Evolutionary conservation across 1,140 invertebrate genomes (phyloP), one percentile per base, ranked within the genome.

Genomic region (Sipha flava): DNA sequence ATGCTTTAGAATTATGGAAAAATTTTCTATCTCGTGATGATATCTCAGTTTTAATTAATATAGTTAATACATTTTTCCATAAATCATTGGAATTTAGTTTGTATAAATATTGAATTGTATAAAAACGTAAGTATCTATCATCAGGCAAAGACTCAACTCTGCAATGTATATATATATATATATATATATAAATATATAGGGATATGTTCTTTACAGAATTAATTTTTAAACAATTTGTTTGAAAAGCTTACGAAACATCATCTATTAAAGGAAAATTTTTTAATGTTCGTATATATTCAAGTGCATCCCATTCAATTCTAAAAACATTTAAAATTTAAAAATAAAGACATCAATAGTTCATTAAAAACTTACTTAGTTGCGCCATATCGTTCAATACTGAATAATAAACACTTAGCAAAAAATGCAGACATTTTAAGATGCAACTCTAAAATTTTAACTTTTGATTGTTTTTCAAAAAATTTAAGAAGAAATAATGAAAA

Each of bases 221-320:
- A 47, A n/a, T 49, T n/a, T n/a, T 49, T n/a, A 14, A n/a, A 47
- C n/a, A 0, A 68, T 18, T 43, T 26, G 0, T 45, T 45, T 23
- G 6, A 18, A 37, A 14, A 31, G 5, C 29, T 52, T 75, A 52
- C 70, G 34, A 37, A 75, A 75, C 34, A 75, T 75, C 47, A 34
- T 52, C 54, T n/a, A 70, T 47, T 26, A 70, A 47, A 29, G 66
- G 66, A 37, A 52, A 54, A 54, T 75, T 29, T 3, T 75, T 54
- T 23, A 75, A 54, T 10, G 47, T 75, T 14, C 52, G 12, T 10
- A 59, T 2, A 29, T 77, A 77, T 77, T 77, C 73, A 77, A 77
- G 1, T 9, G 73, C 59, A 57, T 77, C 73, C 73, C 73, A 77
- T 77, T 77, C 73, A 59, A 77, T 77, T 77, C 73, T 77, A 16